phyloP scores from a whole-genome alignment of 2,888 invertebrate genomes.

The Sarcophaga carnaria region DNA sequence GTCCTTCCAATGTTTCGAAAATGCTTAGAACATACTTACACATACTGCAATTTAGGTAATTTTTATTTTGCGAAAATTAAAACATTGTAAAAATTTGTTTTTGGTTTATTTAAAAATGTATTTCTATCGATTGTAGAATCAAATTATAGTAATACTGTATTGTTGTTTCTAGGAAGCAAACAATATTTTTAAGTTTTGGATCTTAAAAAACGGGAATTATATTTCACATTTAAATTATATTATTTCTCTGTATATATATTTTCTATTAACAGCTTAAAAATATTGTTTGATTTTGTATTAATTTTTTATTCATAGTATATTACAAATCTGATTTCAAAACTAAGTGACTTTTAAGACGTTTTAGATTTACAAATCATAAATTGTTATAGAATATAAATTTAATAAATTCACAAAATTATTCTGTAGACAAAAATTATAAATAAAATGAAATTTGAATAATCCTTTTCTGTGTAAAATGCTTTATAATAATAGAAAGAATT shows the following conservation, averaged over 20 bases:
- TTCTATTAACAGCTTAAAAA: constrained; percentile 18
- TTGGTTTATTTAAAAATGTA: constrained; percentile 1
- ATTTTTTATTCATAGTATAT: constrained; percentile 4
- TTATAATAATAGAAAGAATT: too few relatives aligned
- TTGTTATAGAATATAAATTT: constrained; percentile 28
- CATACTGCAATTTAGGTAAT: neutral
- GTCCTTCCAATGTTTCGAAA: constrained; percentile 32
- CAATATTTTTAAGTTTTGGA: constrained; percentile 3
- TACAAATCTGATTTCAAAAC: constrained; percentile 19
- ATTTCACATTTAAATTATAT: constrained; percentile 21
- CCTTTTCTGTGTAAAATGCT: neutral
- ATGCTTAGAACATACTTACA: neutral
- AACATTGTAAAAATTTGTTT: constrained; percentile 9
- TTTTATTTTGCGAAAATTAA: neutral
- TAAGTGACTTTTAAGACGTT: constrained; percentile 20
- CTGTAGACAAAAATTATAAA: constrained; percentile 22
- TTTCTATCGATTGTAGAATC: neutral
- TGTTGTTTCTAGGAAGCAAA: neutral
- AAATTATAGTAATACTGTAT: constrained; percentile 19
- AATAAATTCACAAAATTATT: constrained; percentile 11
- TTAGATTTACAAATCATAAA: constrained; percentile 29
- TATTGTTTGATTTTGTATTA: constrained; percentile 13
- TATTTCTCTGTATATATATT: constrained; percentile 18
- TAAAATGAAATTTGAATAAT: constrained; percentile 2
- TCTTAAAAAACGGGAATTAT: neutral